Evolutionary conservation across 2,113 vertebrate genomes (phyloP).

Genomic region (Hymenochirus boettgeri): DNA sequence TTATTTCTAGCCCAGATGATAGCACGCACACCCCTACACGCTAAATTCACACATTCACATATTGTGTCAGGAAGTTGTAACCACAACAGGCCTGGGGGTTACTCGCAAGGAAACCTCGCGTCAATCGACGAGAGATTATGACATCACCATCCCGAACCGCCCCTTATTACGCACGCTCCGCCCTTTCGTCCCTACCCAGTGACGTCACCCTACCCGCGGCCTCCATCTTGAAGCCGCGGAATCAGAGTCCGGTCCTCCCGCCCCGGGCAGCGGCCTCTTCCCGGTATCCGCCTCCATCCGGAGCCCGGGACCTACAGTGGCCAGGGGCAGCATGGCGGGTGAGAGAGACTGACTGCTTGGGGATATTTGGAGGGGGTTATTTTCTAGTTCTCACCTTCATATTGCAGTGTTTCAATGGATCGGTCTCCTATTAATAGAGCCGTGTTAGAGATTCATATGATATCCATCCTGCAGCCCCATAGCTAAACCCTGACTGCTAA

Average conservation of each 20-base stretch:
- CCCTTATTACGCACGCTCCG: background rate
- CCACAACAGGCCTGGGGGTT: no score
- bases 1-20: no score
- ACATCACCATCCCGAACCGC: background rate
- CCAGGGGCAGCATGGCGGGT: constrained; percentile 37
- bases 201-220: constrained; percentile 24
- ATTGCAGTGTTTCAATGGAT: background rate
- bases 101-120: background rate
- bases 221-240: constrained; percentile 41
- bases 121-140: background rate
- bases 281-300: constrained; percentile 29
- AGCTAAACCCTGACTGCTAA: no score
- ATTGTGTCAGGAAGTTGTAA: no score
- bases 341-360: background rate
- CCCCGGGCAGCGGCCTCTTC: constrained; percentile 36
- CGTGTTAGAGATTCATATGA: no score
- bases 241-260: constrained; percentile 36
- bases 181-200: constrained; percentile 24
- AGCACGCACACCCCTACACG: no score
- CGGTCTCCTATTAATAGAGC: no score
- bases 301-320: constrained; percentile 23
- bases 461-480: no score
- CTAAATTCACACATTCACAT: no score
- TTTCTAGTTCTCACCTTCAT: no score
- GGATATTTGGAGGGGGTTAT: background rate